Evolutionary conservation across 1,140 invertebrate genomes (phyloP), one percentile per base, ranked within the genome.

Genomic region (Vollenhovia emeryi): DNA sequence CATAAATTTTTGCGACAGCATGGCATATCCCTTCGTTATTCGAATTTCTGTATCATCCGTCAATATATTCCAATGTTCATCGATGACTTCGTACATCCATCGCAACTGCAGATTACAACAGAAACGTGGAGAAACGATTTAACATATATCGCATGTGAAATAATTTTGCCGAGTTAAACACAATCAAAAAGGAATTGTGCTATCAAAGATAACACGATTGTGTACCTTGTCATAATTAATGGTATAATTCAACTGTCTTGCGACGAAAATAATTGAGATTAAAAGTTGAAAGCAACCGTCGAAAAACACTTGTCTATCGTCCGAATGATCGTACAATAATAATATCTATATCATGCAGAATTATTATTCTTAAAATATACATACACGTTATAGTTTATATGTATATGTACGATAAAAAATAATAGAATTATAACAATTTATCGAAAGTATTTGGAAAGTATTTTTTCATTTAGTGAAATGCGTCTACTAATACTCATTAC

Each of bases 1-100:
- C 3, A 59, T 30, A 48, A 76, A 48, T 33, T 33, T 62, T 76
- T 8, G 40, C 3, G 74, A 62, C 11, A 62, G 6, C 18, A 33
- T 21, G 21, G 74, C 62, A 9, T 76, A 76, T 8, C 62, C 11
- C 48, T 62, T 64, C 40, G 48, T 15, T 1, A 76, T 7, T 64
- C 18, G 57, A 48, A 76, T n/a, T 48, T 76, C 74, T 33, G 24
- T 48, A 21, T 76, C 74, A n/a, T 48, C 27, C 3, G 74, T 76
- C 48, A 76, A 76, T 62, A 76, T 76, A 15, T 64, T 33, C 74
- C 74, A 76, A 48, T 76, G 74, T 1, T 64, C 18, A 4, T 76
- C 57, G 5, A 76, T 76, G 0, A 6, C n/a, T 45, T 62, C 24
- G 13, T 62, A 76, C n/a, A 76, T 21, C 27, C 13, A 40, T 45